A percentile compares a stretch with the other conserved stretches of the same genome.
Evolutionary conservation across 2,113 vertebrate species (phyloP).

Genomic region (Proterorhinus semilunaris): DNA sequence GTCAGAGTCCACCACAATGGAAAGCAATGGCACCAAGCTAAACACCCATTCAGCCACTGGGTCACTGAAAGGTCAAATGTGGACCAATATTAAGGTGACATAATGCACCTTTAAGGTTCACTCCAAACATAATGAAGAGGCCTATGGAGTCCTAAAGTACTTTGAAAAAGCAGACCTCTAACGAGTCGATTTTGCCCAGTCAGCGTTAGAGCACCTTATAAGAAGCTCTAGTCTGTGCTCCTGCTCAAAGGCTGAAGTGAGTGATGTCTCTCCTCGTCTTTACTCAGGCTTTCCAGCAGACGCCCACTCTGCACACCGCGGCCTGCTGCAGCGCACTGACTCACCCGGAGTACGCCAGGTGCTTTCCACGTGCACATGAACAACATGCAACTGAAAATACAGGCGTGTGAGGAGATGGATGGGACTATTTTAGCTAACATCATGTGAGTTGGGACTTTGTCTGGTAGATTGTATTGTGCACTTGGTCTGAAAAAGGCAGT

Average conservation of each 20-base stretch:
- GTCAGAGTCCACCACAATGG: too few relatives aligned
- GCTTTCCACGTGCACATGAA: neutral
- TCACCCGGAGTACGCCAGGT: neutral
- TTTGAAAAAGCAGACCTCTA: too few relatives aligned
- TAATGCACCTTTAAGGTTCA: too few relatives aligned
- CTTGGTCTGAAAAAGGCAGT: too few relatives aligned
- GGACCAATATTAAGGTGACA: too few relatives aligned
- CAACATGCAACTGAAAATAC: neutral
- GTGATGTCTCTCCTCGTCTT: neutral
- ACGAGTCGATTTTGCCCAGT: neutral
- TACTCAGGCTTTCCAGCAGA: slow-evolving; percentile 4
- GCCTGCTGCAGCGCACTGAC: neutral
- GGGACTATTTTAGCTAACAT: neutral
- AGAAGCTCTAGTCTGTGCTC: neutral
- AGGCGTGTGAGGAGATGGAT: neutral
- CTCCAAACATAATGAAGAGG: too few relatives aligned
- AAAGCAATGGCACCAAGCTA: too few relatives aligned
- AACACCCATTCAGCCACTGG: too few relatives aligned
- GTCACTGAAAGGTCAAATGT: too few relatives aligned
- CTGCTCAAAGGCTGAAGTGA: slow-evolving; percentile 1
- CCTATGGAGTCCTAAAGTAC: too few relatives aligned
- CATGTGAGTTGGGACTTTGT: neutral
- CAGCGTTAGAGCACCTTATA: neutral
- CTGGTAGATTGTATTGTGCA: too few relatives aligned
- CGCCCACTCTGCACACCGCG: neutral